Evolutionary conservation across 2,797 vertebrate species (phyloP), one percentile per base, ranked within the genome.

Genomic region (Phyllotis vaccarum): DNA sequence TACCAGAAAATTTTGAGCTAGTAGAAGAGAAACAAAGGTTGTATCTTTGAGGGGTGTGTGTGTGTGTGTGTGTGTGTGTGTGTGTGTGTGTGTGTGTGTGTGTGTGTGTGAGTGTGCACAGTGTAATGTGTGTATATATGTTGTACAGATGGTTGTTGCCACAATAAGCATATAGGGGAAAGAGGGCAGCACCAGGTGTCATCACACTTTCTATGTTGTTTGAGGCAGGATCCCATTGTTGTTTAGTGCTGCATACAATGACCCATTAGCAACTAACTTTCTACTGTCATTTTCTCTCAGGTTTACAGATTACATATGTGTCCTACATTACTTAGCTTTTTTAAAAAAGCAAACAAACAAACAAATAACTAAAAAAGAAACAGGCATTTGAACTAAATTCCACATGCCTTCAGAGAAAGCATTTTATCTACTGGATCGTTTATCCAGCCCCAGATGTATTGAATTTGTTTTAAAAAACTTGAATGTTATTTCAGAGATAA

Each of bases 1-100:
- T 85, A 27, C 52, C 90, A 80, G 91, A 75, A 93, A 66, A 76
- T n/a, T 19, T 72, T 86, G n/a, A 93, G 46, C 2, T 27, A n/a
- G 3, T 62, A 29, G 24, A 58, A 27, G 27, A 10, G 3, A 82
- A 31, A n/a, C n/a, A n/a, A n/a, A n/a, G n/a, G n/a, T n/a, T n/a
- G n/a, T n/a, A n/a, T n/a, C n/a, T n/a, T n/a, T n/a, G n/a, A n/a
- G n/a, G n/a, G n/a, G n/a, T n/a, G n/a, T n/a, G n/a, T n/a, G n/a
- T n/a, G n/a, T 40, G 22, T 60, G 5, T 62, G 37, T 34, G 52
- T 31, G 6, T 66, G 6, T 80, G 52, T n/a, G 21, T 21, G 34
- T 54, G 19, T 49, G 31, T 52, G 46, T 78, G 46, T 24, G 34
- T 40, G 11, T 58, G 75, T 76, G 24, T 76, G 43, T 76, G 14